Percentiles rank a stretch among this genome's conserved stretches.
Conservation (phyloP, 2,113 vertebrate genomes). For the Heliornis fulica region DNA sequence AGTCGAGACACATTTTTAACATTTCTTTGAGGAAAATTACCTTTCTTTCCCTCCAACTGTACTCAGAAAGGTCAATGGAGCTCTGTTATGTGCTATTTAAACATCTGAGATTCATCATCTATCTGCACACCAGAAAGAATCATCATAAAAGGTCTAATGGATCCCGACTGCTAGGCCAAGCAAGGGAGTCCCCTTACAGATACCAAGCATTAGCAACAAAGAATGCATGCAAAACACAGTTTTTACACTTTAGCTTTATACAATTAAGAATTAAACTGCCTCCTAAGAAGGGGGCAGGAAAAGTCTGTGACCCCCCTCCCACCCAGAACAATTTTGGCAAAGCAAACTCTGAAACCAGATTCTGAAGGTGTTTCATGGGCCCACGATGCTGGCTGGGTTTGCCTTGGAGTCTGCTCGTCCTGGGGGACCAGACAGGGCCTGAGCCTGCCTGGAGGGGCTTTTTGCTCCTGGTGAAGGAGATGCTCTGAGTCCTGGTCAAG, state of each 20-base stretch:
- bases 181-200: constrained; percentile 30
- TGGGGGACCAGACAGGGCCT: background rate
- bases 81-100: constrained; percentile 60
- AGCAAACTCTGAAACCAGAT: background rate
- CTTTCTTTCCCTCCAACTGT: constrained; percentile 46
- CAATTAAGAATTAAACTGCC: background rate
- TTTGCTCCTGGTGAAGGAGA: background rate
- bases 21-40: constrained; percentile 69
- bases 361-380: background rate
- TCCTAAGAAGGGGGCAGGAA: background rate
- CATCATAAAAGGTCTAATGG: constrained; percentile 64
- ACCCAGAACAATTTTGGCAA: background rate
- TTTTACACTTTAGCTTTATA: background rate
- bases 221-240: background rate
- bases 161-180: constrained; percentile 39
- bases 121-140: constrained; percentile 66
- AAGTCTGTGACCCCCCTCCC: background rate
- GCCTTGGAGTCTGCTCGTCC: rapidly evolving
- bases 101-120: constrained; percentile 68
- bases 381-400: background rate
- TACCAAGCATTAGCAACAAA: constrained; percentile 12
- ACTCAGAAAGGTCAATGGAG: constrained; percentile 59
- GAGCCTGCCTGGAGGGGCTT: background rate
- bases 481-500: background rate
- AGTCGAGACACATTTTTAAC: constrained; percentile 63